These are phyloP conservation scores for Cephalopterus ornatus DNA, from an alignment of 2,113 vertebrate genomes.

Conservation along the genomic window DNA sequence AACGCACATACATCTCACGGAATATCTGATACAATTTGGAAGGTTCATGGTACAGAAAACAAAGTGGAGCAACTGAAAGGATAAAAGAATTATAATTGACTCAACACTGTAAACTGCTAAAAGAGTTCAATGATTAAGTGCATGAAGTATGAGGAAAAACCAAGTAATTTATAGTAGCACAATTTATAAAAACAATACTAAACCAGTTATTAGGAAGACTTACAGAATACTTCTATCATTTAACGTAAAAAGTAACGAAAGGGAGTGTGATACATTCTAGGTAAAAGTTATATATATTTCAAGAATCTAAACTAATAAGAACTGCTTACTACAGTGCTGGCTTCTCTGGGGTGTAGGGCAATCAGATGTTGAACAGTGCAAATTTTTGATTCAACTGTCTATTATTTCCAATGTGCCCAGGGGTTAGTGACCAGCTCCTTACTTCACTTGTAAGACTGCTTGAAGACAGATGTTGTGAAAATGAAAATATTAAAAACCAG, in stretches of 20 bases:
- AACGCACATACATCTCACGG: constrained; percentile 96
- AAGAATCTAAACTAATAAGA: not conserved
- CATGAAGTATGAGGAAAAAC: not conserved
- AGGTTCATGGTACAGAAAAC: constrained; percentile 96
- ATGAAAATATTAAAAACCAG: not conserved
- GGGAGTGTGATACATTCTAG: not conserved
- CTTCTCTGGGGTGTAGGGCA: not conserved
- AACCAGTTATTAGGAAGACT: not conserved
- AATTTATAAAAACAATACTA: not conserved
- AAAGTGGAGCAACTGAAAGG: constrained; percentile 92
- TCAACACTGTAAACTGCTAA: constrained; percentile 23
- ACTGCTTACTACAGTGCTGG: not conserved
- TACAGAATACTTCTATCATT: not conserved
- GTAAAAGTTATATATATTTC: not conserved
- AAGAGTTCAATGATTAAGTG: constrained; percentile 12
- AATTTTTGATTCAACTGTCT: not conserved
- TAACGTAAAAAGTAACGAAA: not conserved
- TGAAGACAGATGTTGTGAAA: not conserved
- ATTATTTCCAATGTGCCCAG: not conserved
- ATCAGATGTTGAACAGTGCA: not conserved
- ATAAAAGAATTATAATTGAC: constrained; percentile 51
- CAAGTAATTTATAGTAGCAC: not conserved
- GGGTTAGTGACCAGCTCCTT: not conserved
- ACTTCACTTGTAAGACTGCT: not conserved
- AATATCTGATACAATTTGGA: constrained; percentile 94